Percentiles rank a stretch among this genome's conserved stretches.
phyloP scores from a whole-genome alignment of 2,797 vertebrate species.

The Leptatherina wallacei region DNA sequence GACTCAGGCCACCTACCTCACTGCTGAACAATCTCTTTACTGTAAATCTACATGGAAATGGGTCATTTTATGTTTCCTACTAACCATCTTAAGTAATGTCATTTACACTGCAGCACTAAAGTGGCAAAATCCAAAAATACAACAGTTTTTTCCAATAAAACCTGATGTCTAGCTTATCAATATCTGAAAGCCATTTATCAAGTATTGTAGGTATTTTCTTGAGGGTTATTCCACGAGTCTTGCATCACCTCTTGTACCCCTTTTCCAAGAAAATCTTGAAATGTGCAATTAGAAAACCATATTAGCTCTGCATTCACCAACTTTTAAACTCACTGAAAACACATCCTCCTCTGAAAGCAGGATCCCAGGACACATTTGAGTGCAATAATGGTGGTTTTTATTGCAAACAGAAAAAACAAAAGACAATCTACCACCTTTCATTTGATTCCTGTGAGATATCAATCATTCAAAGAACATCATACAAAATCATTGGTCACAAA shows the following conservation, averaged over 20 bases:
- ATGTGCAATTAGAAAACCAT: background rate
- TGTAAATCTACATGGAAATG: too few relatives aligned
- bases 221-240: background rate
- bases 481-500: conserved; percentile 78
- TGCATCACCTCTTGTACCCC: background rate
- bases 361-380: conserved; percentile 47
- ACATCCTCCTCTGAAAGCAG: conserved; percentile 29
- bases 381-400: conserved; percentile 76
- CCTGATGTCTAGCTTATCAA: background rate
- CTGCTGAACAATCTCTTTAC: too few relatives aligned
- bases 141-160: background rate
- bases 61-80: too few relatives aligned
- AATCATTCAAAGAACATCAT: conserved; percentile 72
- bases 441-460: conserved; percentile 73
- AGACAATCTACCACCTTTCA: conserved; percentile 66
- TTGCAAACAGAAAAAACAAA: conserved; percentile 81
- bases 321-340: background rate
- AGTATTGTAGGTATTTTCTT: background rate
- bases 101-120: background rate
- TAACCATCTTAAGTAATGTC: background rate
- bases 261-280: background rate
- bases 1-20: too few relatives aligned
- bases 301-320: too few relatives aligned
- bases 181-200: background rate
- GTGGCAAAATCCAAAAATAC: background rate